A percentile compares a stretch with the other conserved stretches of the same genome.
Evolutionary conservation across 2,888 invertebrate species (phyloP).

Genomic region (Lithophane socia): DNA sequence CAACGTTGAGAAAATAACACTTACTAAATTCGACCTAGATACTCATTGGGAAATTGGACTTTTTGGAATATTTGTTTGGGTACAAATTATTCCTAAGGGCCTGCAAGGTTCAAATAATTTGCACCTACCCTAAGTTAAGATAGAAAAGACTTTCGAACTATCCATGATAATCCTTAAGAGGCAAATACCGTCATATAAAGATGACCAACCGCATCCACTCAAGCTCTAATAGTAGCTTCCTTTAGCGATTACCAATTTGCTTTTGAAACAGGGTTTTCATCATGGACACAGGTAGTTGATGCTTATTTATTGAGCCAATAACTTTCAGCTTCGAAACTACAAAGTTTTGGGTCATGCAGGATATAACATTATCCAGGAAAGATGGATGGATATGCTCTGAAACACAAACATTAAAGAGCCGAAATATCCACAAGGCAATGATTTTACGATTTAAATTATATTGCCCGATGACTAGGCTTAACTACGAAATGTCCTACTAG

Average conservation of each 20-base stretch:
- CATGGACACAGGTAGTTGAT: background rate
- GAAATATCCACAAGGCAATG: background rate
- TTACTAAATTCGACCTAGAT: conserved; percentile 59
- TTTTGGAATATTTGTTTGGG: conserved; percentile 27
- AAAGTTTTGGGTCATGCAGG: background rate
- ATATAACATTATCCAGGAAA: background rate
- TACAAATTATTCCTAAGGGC: background rate
- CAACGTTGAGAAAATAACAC: conserved; percentile 61
- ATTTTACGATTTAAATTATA: conserved; percentile 26
- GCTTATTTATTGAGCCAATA: conserved; percentile 8
- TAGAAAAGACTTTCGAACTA: background rate
- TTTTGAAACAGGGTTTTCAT: background rate
- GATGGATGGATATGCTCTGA: background rate
- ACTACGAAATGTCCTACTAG: conserved; percentile 10
- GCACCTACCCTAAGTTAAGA: background rate
- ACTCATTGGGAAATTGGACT: conserved; percentile 43
- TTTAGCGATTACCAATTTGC: conserved; percentile 38
- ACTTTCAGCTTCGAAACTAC: background rate
- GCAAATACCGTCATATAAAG: conserved; percentile 2
- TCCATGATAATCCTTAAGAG: background rate
- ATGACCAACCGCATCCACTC: background rate
- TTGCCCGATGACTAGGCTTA: conserved; percentile 14
- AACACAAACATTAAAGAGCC: conserved; percentile 7
- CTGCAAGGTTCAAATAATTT: no score
- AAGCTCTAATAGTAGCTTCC: conserved; percentile 15